Conservation (phyloP, 2,888 invertebrate genomes). For the Pyrrhosoma nymphula region DNA sequence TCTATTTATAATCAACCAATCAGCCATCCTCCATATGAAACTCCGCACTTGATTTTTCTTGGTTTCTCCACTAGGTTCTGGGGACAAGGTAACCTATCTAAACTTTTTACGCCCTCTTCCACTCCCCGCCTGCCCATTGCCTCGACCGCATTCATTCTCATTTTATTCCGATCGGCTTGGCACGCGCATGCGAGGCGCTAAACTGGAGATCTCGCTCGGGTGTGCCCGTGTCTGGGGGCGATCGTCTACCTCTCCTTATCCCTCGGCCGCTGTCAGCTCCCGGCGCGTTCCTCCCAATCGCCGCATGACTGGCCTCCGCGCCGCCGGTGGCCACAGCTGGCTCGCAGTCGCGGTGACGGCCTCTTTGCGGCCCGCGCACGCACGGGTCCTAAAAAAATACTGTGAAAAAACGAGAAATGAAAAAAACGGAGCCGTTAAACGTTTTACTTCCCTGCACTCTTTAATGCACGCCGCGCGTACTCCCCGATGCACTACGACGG, state of each 20-base stretch:
- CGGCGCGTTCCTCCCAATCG: not conserved
- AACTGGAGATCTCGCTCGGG: not conserved
- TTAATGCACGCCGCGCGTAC: not conserved
- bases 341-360: not conserved
- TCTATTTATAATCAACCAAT: too few species aligned
- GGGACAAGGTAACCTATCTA: too few species aligned
- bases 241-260: not conserved
- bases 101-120: too few species aligned
- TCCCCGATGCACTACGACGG: not conserved
- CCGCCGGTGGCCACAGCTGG: not conserved
- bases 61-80: too few species aligned
- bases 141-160: too few species aligned
- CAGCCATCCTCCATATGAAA: too few species aligned
- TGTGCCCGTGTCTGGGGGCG: not conserved
- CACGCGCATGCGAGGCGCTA: not conserved
- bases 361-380: not conserved
- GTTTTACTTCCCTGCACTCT: constrained; percentile 36
- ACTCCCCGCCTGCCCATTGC: too few species aligned
- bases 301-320: not conserved
- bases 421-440: constrained; percentile 10
- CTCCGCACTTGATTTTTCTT: too few species aligned
- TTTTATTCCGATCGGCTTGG: not conserved
- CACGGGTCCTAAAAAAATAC: not conserved
- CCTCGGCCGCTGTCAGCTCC: too few species aligned
- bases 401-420: not conserved